Base-by-base conservation (phyloP, 2,888 invertebrate genomes). In the Luperina nickerlii region DNA sequence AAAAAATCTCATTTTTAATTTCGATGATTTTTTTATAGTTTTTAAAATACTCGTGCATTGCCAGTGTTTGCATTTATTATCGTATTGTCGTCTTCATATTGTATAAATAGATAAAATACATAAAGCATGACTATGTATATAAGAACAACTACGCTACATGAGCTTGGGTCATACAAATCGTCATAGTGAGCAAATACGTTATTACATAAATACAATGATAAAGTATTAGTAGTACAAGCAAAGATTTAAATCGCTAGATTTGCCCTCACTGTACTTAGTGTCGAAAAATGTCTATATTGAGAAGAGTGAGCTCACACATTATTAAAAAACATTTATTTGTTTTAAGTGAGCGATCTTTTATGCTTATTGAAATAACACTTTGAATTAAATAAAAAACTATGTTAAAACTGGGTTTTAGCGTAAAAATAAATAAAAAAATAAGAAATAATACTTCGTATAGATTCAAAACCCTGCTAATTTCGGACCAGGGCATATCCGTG, bases 141-240 rank as follows among this genome's bases (percentile, higher is more conserved):
- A 45, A 9, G 15, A 76, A 76, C n/a, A n/a, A n/a, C 32, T 76
- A 60, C 32, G 24, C 75, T 75, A 76, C 45, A 60, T 60, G 75
- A 48, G 32, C n/a, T 76, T 62, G 77, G 6, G 15, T 62, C 32
- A 32, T n/a, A 20, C 32, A 75, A 45, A 60, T 75, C 45, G 20
- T 38, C 32, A 38, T 62, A 60, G n/a, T 76, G 77, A 76, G 77
- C 77, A 77, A 48, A 77, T 38, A 54, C 7, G 20, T 48, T 6
- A 76, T 45, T 38, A 62, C 3, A 18, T 76, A 38, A 65, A 42
- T 71, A n/a, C n/a, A n/a, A 71, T 42, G 65, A 42, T 13, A n/a
- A 63, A 38, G 18, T 18, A 38, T 11, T 45, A 2, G 3, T 5
- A 7, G 51, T 60, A 57, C 24, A 54, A 54, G 54, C 54, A 57